Evolutionary conservation across 2,797 vertebrate species (phyloP).

Genomic region (Vespertilio murinus): DNA sequence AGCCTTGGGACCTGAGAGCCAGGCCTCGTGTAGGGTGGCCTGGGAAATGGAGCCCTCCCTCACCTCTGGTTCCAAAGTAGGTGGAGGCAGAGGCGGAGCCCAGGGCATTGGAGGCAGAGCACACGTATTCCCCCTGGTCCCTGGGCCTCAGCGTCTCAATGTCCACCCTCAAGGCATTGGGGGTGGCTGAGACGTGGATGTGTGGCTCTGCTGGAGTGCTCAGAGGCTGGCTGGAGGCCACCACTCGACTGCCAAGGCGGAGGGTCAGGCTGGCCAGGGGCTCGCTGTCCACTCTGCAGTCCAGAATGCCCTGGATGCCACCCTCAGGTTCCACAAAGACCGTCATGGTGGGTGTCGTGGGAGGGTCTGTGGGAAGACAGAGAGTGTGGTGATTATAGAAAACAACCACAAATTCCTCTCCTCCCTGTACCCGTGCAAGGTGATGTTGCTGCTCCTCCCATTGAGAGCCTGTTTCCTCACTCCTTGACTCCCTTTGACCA

Average conservation of each 20-base stretch:
- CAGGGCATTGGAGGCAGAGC: constrained; percentile 77
- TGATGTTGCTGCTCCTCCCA: not conserved
- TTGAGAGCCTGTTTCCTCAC: not conserved
- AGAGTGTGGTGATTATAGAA: not conserved
- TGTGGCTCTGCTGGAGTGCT: accelerated
- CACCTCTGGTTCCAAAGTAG: constrained; percentile 75
- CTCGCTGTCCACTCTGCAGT: constrained; percentile 80
- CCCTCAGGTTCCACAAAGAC: constrained; percentile 81
- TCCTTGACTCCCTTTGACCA: not conserved
- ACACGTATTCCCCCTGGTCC: constrained; percentile 78
- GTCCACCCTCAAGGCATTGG: constrained; percentile 80
- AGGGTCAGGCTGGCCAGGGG: constrained; percentile 76
- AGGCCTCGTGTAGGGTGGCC: not conserved
- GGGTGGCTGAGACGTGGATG: not conserved
- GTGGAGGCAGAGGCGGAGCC: constrained; percentile 73
- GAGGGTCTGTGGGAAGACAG: constrained; percentile 71
- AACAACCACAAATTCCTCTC: not conserved
- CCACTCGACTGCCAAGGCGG: constrained; percentile 51
- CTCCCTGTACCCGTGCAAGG: not conserved
- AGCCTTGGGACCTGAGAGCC: not conserved
- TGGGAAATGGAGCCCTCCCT: constrained; percentile 5
- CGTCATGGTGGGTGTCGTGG: constrained; percentile 67
- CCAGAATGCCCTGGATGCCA: constrained; percentile 77
- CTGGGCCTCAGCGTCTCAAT: not conserved
- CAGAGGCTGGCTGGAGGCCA: constrained; percentile 75